Base-by-base conservation (phyloP, 2,797 vertebrate genomes). In the Pipistrellus nathusii region DNA sequence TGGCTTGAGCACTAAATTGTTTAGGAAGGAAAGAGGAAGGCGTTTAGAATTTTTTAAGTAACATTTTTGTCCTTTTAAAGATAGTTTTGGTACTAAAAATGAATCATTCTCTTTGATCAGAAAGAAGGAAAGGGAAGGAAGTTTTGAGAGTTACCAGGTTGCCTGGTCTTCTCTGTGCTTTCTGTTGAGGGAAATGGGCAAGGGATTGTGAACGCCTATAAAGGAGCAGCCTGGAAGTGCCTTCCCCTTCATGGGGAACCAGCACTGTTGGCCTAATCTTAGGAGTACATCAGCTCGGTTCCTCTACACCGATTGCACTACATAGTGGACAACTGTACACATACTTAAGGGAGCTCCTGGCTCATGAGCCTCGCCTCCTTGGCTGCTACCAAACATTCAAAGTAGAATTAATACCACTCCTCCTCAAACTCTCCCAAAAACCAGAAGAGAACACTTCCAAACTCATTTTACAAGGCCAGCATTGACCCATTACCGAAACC, bases 331-430 rank as follows among this genome's bases (percentile, higher is more conserved):
- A 78, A 35, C 1, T 41, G 4, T 11, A 90, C 10, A 0, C 1
- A 57, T 8, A 62, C 18, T 77, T 83, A 41, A 59, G 10, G 8
- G 46, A 90, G 2, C 2, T 46, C 9, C n/a, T 3, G 27, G 90
- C 32, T 35, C 87, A 2, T 27, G 57, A 18, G 6, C 3, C 78
- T 75, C 92, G 17, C 91, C 66, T 55, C 59, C n/a, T 59, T 5
- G 6, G 18, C 88, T 94, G 59, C 13, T 41, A 83, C 44, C 69
- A 83, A 83, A 83, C 18, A 75, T 66, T 90, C 55, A 18, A 51
- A 75, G n/a, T 17, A n/a, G 12, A 82, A 73, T 83, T n/a, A 64
- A 75, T 38, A 41, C 32, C 27, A 90, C 8, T 64, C 25, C 23
- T 80, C 44, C 21, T 59, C 30, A 81, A 80, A 69, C 9, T 71